Evolutionary conservation across 2,888 invertebrate genomes (phyloP).

Genomic region (Tipula unca): DNA sequence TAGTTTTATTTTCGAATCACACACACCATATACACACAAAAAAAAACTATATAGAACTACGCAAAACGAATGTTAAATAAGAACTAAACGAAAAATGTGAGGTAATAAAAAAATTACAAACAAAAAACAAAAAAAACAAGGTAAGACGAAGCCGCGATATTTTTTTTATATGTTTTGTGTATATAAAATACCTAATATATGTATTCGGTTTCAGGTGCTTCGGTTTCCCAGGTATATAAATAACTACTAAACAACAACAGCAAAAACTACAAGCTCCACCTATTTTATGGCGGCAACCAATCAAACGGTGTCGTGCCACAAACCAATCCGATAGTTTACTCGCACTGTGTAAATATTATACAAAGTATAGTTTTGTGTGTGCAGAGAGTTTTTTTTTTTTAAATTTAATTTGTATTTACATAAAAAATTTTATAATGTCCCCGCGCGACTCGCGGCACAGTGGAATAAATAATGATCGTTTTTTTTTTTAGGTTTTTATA

Average conservation of each 20-base stretch:
- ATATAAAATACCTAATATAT: no score
- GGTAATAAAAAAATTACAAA: neutral
- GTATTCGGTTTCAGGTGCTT: constrained; percentile 15
- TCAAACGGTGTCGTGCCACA: neutral
- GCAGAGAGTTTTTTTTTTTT: neutral
- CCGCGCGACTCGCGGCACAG: neutral
- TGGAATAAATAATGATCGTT: neutral
- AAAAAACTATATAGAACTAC: neutral
- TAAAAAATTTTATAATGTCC: neutral
- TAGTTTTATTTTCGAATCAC: neutral
- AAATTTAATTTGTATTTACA: neutral
- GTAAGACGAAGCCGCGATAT: neutral
- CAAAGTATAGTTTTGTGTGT: neutral
- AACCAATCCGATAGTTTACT: neutral
- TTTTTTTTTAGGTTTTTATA: neutral
- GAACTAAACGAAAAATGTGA: constrained; percentile 17
- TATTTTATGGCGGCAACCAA: neutral
- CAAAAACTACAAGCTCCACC: neutral
- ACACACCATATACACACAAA: neutral
- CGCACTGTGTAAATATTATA: neutral
- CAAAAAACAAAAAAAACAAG: neutral
- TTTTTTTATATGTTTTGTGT: neutral
- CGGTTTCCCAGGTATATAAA: neutral
- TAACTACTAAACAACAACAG: neutral
- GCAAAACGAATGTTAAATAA: constrained; percentile 21